Base-by-base conservation (phyloP, 1,140 invertebrate genomes). In the Drosophila insularis region DNA sequence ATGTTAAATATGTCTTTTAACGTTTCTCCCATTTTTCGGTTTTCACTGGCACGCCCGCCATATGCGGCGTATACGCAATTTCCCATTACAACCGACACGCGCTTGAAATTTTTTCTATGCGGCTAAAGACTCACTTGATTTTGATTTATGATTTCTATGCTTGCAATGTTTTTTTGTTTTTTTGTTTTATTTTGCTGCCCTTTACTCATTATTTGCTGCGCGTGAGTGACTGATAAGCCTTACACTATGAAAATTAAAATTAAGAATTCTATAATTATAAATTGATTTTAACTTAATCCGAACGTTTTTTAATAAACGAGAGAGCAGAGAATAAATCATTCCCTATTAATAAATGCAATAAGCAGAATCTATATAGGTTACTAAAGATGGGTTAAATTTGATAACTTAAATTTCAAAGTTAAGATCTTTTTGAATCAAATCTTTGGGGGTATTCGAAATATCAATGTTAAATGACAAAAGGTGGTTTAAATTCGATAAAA, bases 1-100 rank as follows among this genome's bases (percentile, higher is more conserved):
- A 35, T 62, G 17, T 72, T 59, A 61, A 35, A 54, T 40, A 59
- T 58, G 61, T 75, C 35, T 76, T 4, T 56, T 10, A 10, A 27
- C 27, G 14, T 19, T 58, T 35, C 31, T 58, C 31, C 14, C 21
- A 14, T 55, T 55, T 27, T 11, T 54, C 19, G 31, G 27, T 56
- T 35, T 58, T 32, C 43, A 50, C 19, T 35, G 55, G 55, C 55
- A 58, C 55, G 55, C 55, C 31, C 55, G 55, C n/a, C 35, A 35
- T 10, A 58, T 27, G 55, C 55, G 19, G 55, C 55, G 55, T 58
- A 58, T 58, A 58, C 55, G 55, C 55, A 58, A 58, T 58, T 58
- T 58, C 32, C n/a, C 14, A 58, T 56, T 56, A 37, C 27, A 31
- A 35, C 31, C 14, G 31, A 58, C 55, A 58, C 55, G 55, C 27